phyloP scores from a whole-genome alignment of 1,140 invertebrate species.

The Calephelis nemesis region DNA sequence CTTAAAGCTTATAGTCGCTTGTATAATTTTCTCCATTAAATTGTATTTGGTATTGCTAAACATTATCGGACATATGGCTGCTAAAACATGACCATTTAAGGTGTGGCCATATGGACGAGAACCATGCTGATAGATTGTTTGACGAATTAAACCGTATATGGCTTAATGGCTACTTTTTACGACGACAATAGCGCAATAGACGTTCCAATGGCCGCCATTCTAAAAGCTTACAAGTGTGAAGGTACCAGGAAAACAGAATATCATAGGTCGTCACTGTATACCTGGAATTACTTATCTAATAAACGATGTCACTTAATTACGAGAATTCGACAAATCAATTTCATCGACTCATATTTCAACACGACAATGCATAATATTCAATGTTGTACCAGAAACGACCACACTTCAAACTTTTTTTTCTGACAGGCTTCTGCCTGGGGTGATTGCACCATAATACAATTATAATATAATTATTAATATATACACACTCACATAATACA shows the following conservation, averaged over 20 bases:
- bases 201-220: neutral
- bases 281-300: neutral
- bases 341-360: neutral
- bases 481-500: too few species aligned
- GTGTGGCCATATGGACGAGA: constrained; percentile 49
- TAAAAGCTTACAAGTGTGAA: neutral
- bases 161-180: constrained; percentile 45
- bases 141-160: constrained; percentile 48
- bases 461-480: too few species aligned
- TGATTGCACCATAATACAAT: too few species aligned
- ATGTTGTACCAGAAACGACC: too few species aligned
- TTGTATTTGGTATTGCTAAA: constrained; percentile 22
- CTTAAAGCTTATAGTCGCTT: constrained; percentile 23
- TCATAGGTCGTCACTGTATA: neutral
- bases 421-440: too few species aligned
- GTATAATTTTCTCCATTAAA: constrained; percentile 21
- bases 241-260: neutral
- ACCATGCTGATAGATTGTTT: constrained; percentile 46
- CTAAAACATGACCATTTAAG: constrained; percentile 61
- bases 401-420: too few species aligned
- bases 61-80: constrained; percentile 55
- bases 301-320: neutral
- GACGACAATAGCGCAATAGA: constrained; percentile 33
- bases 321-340: constrained; percentile 1
- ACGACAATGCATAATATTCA: neutral